Evolutionary conservation across 64 coral and sea anemone genomes (phyloP).

Genomic region (Exaiptasia diaphana): DNA sequence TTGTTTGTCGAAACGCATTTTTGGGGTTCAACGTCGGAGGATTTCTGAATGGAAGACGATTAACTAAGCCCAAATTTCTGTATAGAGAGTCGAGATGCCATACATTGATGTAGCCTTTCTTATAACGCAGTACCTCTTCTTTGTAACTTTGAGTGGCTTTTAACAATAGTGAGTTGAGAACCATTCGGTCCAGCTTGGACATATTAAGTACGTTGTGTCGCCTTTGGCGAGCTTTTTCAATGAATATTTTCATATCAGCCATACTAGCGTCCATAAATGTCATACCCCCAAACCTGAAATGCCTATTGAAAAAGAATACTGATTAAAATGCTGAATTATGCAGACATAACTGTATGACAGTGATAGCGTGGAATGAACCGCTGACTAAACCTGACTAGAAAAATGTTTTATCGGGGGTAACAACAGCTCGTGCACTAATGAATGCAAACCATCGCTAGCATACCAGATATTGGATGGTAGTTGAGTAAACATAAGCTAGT

Average conservation of each 20-base stretch:
- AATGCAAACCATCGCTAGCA: too few species aligned
- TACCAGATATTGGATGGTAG: too few species aligned
- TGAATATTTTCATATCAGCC: constrained; percentile 72
- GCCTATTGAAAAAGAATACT: constrained; percentile 16
- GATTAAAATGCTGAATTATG: background rate
- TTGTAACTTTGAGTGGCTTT: constrained; percentile 60
- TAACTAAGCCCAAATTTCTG: constrained; percentile 54
- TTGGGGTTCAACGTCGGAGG: background rate
- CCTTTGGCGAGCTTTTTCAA: constrained; percentile 13
- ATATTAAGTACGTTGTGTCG: background rate
- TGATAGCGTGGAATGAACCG: too few species aligned
- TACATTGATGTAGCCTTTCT: constrained; percentile 65
- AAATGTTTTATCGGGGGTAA: too few species aligned
- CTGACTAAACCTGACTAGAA: too few species aligned
- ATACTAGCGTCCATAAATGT: constrained; percentile 56
- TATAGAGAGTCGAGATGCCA: constrained; percentile 84
- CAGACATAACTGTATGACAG: background rate
- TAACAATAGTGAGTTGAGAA: constrained; percentile 8
- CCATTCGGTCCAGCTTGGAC: background rate
- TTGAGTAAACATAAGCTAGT: too few species aligned
- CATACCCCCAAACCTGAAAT: constrained; percentile 73
- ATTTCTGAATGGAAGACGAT: constrained; percentile 54
- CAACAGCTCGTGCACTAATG: too few species aligned
- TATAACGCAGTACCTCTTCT: constrained; percentile 62
- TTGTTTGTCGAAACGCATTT: constrained; percentile 23